Evolutionary conservation across 2,888 invertebrate genomes (phyloP).

Genomic region (Pegoplata infirma): DNA sequence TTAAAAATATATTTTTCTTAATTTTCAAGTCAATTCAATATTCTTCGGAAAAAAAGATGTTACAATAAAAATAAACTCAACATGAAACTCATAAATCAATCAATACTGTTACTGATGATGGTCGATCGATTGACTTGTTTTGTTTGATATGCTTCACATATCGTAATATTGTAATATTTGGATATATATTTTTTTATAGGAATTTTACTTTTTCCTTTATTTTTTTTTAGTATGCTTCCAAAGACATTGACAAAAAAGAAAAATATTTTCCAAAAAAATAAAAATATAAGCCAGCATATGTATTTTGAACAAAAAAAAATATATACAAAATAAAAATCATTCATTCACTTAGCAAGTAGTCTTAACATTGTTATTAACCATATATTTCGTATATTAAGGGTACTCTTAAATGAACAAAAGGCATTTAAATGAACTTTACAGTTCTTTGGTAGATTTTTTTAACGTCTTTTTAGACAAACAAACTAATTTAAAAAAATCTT

Average conservation of each 20-base stretch:
- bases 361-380: slow-evolving; percentile 20
- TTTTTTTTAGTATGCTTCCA: neutral
- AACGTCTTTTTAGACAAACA: too few species aligned
- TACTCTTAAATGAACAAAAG: too few species aligned
- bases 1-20: neutral
- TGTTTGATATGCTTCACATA: slow-evolving; percentile 5
- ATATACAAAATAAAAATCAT: neutral
- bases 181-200: neutral
- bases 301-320: neutral
- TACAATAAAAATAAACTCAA: neutral
- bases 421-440: too few species aligned
- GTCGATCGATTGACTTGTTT: neutral
- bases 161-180: neutral
- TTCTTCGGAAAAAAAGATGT: neutral
- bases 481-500: too few species aligned
- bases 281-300: too few species aligned
- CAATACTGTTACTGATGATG: neutral
- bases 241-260: neutral
- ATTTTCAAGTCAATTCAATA: neutral
- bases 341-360: slow-evolving; percentile 11
- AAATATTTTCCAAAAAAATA: neutral
- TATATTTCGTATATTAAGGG: too few species aligned
- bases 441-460: too few species aligned
- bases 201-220: neutral
- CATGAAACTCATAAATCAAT: slow-evolving; percentile 13